A percentile compares a stretch with the other conserved stretches of the same genome.
Conservation (phyloP, 2,113 vertebrate species). For the Tetrax tetrax region DNA sequence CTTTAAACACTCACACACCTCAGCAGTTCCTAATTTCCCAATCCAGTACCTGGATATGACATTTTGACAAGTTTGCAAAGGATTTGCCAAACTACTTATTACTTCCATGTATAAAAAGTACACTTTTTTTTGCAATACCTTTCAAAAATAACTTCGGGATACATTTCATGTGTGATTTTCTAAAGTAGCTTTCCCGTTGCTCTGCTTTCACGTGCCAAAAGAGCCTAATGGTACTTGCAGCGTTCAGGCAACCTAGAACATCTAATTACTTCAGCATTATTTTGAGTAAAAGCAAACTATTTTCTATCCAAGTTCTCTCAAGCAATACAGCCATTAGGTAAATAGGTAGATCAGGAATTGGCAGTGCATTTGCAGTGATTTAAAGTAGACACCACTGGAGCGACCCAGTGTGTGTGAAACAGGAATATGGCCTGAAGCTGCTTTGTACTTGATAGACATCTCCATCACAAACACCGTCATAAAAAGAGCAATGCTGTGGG, state of each 20-base stretch:
- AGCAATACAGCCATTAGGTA: background rate
- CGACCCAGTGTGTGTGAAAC: background rate
- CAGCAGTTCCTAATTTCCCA: slow-evolving; percentile 76
- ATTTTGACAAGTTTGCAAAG: slow-evolving; percentile 76
- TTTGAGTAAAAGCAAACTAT: background rate
- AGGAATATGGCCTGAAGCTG: background rate
- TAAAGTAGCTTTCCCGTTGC: slow-evolving; percentile 51
- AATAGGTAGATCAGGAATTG: background rate
- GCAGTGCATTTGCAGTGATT: background rate
- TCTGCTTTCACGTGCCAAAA: slow-evolving; percentile 13
- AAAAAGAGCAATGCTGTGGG: background rate
- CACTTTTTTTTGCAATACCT: slow-evolving; percentile 7
- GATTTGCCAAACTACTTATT: slow-evolving; percentile 70
- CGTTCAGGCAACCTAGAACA: slow-evolving; percentile 3
- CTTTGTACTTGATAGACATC: background rate
- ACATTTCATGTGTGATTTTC: slow-evolving; percentile 25
- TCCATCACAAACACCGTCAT: background rate
- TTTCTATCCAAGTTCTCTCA: background rate
- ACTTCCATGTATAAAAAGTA: slow-evolving; percentile 58
- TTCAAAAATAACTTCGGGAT: slow-evolving; percentile 54
- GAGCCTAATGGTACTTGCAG: background rate
- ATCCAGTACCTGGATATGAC: slow-evolving; percentile 73
- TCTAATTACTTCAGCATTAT: slow-evolving; percentile 7
- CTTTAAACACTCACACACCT: slow-evolving; percentile 72
- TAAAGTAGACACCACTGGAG: background rate